Conservation (phyloP, 2,113 vertebrate species). For the Genyomyrus donnyi region DNA sequence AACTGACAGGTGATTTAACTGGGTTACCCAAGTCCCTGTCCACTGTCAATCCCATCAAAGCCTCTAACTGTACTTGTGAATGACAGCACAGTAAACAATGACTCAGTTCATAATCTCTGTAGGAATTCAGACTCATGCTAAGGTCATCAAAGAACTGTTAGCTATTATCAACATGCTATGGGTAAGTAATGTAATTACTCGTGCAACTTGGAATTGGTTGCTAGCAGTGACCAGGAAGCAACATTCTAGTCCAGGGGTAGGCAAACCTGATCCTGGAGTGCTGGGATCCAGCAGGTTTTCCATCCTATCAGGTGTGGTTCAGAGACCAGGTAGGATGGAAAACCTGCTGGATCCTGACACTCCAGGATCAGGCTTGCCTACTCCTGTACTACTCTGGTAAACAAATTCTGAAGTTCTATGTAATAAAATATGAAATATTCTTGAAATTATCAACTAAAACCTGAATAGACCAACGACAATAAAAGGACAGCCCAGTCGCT, state of each 20-base stretch:
- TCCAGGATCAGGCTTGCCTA: neutral
- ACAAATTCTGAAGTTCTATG: neutral
- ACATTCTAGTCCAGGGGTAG: neutral
- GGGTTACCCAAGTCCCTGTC: neutral
- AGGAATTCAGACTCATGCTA: neutral
- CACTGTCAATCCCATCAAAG: neutral
- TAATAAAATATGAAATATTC: neutral
- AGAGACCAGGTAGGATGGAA: neutral
- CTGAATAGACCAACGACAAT: neutral
- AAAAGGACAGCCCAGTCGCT: neutral
- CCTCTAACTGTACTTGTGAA: neutral
- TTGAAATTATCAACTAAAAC: neutral
- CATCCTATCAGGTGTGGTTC: neutral
- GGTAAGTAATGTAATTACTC: neutral
- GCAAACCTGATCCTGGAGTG: neutral
- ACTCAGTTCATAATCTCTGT: neutral
- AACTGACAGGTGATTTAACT: neutral
- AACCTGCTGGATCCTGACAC: neutral
- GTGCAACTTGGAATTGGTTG: neutral
- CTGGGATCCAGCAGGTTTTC: neutral
- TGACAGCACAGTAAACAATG: conserved; percentile 4
- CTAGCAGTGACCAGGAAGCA: neutral
- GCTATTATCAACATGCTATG: neutral
- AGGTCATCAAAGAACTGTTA: neutral
- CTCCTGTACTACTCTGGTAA: neutral